A percentile compares a stretch with the other conserved stretches of the same genome.
These are phyloP conservation scores for Engraulis encrasicolus DNA, from an alignment of 2,113 vertebrate species.

Conservation along the genomic window DNA sequence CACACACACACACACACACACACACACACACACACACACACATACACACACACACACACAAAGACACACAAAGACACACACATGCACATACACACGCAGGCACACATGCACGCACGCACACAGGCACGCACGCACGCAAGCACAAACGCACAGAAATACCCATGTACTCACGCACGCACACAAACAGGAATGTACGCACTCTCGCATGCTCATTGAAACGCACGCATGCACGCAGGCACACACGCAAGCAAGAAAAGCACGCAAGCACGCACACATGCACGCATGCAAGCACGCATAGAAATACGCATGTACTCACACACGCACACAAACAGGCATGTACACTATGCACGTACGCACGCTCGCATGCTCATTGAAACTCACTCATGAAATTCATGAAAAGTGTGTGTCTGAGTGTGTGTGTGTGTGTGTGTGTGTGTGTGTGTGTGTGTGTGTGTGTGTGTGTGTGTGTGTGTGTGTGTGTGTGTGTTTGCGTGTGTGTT, in stretches of 20 bases:
- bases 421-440: not conserved
- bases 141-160: too few relatives aligned
- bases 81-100: too few relatives aligned
- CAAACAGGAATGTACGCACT: not conserved
- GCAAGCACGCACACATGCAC: not conserved
- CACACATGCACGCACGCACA: not conserved
- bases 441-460: not conserved
- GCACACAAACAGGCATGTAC: not conserved
- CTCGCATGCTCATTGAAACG: too few relatives aligned
- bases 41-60: not conserved
- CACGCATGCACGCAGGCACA: not conserved
- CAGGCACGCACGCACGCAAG: not conserved
- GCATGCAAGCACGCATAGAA: not conserved
- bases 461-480: not conserved
- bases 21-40: not conserved
- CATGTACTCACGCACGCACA: too few relatives aligned
- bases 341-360: too few relatives aligned
- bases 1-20: not conserved
- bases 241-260: too few relatives aligned
- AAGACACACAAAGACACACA: not conserved
- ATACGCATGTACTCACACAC: not conserved
- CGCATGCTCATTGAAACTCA: too few relatives aligned
- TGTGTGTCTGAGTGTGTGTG: not conserved
- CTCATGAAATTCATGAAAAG: too few relatives aligned
- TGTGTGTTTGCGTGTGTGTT: not conserved